A percentile compares a stretch with the other conserved stretches of the same genome.
phyloP scores from a whole-genome alignment of 2,888 invertebrate genomes.

The Drosophila limbata region DNA sequence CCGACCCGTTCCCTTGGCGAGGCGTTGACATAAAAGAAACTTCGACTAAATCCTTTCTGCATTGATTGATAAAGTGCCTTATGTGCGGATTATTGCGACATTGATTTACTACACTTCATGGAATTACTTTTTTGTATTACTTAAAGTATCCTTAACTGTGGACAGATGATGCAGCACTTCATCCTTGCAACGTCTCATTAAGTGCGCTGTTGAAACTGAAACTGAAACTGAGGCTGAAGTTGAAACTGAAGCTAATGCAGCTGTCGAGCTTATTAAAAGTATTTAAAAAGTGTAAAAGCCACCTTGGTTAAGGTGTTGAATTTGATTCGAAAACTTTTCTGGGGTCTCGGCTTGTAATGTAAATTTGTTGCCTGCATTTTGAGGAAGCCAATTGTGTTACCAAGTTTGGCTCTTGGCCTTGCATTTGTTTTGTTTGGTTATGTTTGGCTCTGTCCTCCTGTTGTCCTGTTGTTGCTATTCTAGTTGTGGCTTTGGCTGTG shows the following conservation, averaged over 20 bases:
- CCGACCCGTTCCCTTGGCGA: conserved; percentile 30
- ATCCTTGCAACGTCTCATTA: conserved; percentile 10
- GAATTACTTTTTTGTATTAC: conserved; percentile 41
- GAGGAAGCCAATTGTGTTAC: conserved; percentile 69
- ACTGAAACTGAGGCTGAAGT: background rate
- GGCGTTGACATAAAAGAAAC: conserved; percentile 72
- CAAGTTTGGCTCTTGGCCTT: conserved; percentile 50
- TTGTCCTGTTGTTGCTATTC: conserved; percentile 8
- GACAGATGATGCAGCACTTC: background rate
- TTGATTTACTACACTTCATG: conserved; percentile 76
- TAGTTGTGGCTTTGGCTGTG: conserved; percentile 20
- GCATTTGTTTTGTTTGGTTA: conserved; percentile 42
- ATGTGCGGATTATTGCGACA: conserved; percentile 81
- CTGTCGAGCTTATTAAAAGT: conserved; percentile 50
- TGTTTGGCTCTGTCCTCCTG: conserved; percentile 26
- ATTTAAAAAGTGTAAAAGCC: conserved; percentile 46
- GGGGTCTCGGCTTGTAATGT: conserved; percentile 24
- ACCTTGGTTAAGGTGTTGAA: conserved; percentile 69
- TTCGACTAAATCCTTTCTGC: conserved; percentile 77
- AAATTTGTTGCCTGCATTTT: conserved; percentile 48
- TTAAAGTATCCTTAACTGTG: background rate
- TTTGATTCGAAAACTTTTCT: conserved; percentile 74
- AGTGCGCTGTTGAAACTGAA: conserved; percentile 17
- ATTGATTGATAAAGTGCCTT: conserved; percentile 82
- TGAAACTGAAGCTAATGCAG: conserved; percentile 8